These are phyloP conservation scores for Acanthaster planci DNA, from an alignment of 35 echinoderm and acorn worm species.

Conservation along the genomic window DNA sequence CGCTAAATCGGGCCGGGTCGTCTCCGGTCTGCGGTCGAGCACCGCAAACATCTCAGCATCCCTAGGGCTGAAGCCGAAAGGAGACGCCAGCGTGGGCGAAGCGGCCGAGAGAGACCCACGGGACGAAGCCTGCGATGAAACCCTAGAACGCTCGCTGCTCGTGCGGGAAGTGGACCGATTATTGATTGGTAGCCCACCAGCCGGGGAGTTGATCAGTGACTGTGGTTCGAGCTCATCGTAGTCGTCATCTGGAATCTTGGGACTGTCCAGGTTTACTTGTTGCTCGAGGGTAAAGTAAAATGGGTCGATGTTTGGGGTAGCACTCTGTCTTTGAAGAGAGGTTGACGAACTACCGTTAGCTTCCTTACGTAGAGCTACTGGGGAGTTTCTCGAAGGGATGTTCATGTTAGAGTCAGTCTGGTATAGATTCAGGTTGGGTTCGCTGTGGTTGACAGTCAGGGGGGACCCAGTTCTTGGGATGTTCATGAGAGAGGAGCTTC, in stretches of 20 bases:
- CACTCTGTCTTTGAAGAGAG: too few species aligned
- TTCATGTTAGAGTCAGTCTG: constrained; percentile 18
- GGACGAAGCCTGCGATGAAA: not conserved
- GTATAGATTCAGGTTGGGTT: too few species aligned
- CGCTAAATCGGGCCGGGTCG: not conserved
- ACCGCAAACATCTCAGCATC: constrained; percentile 3
- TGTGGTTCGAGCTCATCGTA: constrained; percentile 3
- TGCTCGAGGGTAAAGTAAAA: constrained; percentile 12
- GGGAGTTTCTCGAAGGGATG: not conserved
- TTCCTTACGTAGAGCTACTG: not conserved
- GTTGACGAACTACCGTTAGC: too few species aligned
- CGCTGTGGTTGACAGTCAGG: not conserved
- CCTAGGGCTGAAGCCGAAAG: not conserved
- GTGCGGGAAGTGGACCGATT: not conserved
- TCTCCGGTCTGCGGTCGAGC: not conserved
- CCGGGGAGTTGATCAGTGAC: not conserved
- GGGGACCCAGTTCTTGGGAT: not conserved
- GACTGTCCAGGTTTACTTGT: not conserved
- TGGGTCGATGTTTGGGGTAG: not conserved
- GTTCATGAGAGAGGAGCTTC: not conserved
- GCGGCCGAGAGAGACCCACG: not conserved
- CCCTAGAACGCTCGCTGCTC: not conserved
- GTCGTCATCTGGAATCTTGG: not conserved
- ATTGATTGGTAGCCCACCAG: not conserved
- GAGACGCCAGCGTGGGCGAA: not conserved